These are phyloP conservation scores for Montipora capitata DNA, from an alignment of 92 coral and sea anemone genomes.

Conservation along the genomic window DNA sequence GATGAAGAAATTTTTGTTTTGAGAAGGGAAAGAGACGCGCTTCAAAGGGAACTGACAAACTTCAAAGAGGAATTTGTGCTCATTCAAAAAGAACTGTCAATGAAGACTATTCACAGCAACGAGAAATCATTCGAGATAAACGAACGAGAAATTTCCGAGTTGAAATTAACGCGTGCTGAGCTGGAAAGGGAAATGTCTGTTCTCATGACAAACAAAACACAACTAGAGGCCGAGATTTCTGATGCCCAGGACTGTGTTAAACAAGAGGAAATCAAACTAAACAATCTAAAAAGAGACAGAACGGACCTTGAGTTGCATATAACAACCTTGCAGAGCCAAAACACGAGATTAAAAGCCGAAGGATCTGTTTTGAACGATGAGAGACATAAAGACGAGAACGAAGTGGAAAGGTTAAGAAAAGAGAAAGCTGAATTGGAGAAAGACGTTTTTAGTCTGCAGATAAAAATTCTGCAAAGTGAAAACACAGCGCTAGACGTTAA, in stretches of 20 bases:
- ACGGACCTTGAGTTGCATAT: conserved; percentile 85
- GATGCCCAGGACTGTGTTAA: conserved; percentile 74
- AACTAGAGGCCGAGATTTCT: conserved; percentile 85
- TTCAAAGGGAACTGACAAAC: conserved; percentile 57
- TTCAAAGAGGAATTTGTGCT: conserved; percentile 64
- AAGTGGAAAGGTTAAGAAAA: conserved; percentile 77
- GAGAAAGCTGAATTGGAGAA: conserved; percentile 86
- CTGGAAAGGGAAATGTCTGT: conserved; percentile 84
- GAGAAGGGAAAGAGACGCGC: conserved; percentile 75
- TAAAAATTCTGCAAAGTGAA: conserved; percentile 83
- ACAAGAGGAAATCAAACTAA: conserved; percentile 83
- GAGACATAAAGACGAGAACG: conserved; percentile 69
- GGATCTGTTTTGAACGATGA: conserved; percentile 70
- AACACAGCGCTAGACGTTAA: conserved; percentile 80
- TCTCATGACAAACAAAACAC: conserved; percentile 84
- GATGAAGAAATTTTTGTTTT: conserved; percentile 70
- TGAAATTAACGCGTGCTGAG: conserved; percentile 84
- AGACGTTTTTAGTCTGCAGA: conserved; percentile 64
- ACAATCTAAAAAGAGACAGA: conserved; percentile 78
- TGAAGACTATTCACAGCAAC: conserved; percentile 62
- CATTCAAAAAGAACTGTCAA: conserved; percentile 46
- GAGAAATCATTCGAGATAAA: conserved; percentile 68
- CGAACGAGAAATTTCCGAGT: conserved; percentile 63
- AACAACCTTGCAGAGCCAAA: conserved; percentile 82
- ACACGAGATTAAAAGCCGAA: conserved; percentile 87